These are phyloP conservation scores for Ichneumoninae sp. DNA, from an alignment of 2,888 invertebrate genomes.

Conservation along the genomic window DNA sequence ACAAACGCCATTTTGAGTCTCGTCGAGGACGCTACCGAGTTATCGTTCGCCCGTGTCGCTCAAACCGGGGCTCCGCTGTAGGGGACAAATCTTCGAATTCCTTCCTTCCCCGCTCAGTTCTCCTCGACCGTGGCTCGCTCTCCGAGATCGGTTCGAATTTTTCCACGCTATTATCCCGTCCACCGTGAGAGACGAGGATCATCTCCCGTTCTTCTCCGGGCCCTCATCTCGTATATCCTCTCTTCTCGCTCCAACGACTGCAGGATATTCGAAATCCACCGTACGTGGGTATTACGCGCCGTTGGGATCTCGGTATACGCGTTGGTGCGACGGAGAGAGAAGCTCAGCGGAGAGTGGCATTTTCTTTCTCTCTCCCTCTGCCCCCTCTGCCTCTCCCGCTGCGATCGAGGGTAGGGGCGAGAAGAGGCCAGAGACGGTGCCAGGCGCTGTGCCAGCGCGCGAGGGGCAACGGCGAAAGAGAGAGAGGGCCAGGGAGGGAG, in stretches of 20 bases:
- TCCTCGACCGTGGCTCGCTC: background rate
- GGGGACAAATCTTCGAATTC: background rate
- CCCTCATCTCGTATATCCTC: slow-evolving; percentile 10
- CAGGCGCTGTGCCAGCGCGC: slow-evolving; percentile 67
- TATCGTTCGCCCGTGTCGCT: slow-evolving; percentile 69
- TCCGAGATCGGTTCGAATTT: slow-evolving; percentile 24
- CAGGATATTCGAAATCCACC: slow-evolving; percentile 61
- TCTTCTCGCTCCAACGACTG: slow-evolving; percentile 50
- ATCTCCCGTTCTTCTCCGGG: background rate
- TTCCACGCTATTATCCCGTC: slow-evolving; percentile 29
- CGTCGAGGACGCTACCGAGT: slow-evolving; percentile 25
- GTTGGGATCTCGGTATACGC: slow-evolving; percentile 29
- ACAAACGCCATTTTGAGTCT: slow-evolving; percentile 58
- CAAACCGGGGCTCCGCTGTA: slow-evolving; percentile 68
- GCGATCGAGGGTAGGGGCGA: slow-evolving; percentile 61
- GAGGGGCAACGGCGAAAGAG: slow-evolving; percentile 35
- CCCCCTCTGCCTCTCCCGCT: background rate
- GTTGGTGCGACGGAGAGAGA: slow-evolving; percentile 34
- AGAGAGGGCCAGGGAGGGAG: slow-evolving; percentile 59
- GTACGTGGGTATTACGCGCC: slow-evolving; percentile 57
- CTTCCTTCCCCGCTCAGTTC: background rate
- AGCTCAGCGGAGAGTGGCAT: slow-evolving; percentile 26
- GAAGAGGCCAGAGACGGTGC: slow-evolving; percentile 58
- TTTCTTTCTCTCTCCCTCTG: slow-evolving; percentile 28
- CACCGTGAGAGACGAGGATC: slow-evolving; percentile 24